A percentile compares a stretch with the other conserved stretches of the same genome.
phyloP scores from a whole-genome alignment of 2,113 vertebrate species.

The Emydura subglobosa region DNA sequence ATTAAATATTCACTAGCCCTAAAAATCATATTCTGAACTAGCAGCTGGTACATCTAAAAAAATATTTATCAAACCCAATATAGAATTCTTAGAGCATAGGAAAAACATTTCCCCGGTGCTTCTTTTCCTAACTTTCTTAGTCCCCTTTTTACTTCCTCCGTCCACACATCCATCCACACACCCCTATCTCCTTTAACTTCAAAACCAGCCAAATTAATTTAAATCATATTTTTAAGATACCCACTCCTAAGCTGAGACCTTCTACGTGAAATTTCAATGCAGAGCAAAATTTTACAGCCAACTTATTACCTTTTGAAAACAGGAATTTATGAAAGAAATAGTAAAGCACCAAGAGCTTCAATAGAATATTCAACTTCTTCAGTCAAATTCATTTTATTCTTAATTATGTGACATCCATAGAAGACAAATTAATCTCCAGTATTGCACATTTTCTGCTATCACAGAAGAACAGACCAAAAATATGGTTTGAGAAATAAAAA shows the following conservation, averaged over 20 bases:
- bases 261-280: background rate
- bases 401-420: background rate
- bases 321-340: conserved; percentile 41
- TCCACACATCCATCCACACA: background rate
- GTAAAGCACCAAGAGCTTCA: background rate
- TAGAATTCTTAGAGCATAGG: background rate
- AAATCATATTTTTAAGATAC: background rate
- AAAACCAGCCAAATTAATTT: background rate
- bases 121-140: background rate
- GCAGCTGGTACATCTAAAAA: background rate
- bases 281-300: conserved; percentile 19
- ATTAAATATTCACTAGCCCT: rapidly evolving
- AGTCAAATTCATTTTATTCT: conserved; percentile 27
- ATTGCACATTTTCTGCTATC: conserved; percentile 18
- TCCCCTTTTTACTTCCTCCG: background rate
- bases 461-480: conserved; percentile 41
- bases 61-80: background rate
- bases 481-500: conserved; percentile 55
- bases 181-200: background rate
- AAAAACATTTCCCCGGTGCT: background rate
- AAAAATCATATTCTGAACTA: background rate
- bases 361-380: background rate
- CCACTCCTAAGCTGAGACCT: background rate
- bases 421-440: conserved; percentile 47
- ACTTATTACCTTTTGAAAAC: conserved; percentile 1